Base-by-base conservation (phyloP, 2,888 invertebrate genomes). In the Drosophila lacicola region DNA sequence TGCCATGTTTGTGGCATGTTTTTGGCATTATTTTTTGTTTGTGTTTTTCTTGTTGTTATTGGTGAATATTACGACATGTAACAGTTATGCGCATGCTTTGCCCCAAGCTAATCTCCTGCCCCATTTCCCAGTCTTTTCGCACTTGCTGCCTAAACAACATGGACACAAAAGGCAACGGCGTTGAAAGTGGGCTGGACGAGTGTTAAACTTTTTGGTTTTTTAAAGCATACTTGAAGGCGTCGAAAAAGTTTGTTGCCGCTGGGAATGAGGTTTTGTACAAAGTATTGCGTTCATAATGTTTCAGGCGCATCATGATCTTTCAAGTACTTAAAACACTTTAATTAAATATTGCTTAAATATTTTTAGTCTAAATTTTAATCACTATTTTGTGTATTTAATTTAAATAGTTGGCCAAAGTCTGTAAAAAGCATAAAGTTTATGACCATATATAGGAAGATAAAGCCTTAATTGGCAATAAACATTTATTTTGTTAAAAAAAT, bases 1-100 rank as follows among this genome's bases (percentile, higher is more conserved):
- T 88, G 81, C 60, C 87, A 73, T 83, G 81, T 74, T 77, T 67
- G 70, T 77, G 88, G 79, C 85, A 78, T 88, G 77, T 83, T 78
- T 57, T 69, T 62, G 25, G 65, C 56, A 45, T 72, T 55, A 39
- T 41, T 77, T 66, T 49, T 64, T 63, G 46, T 58, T 61, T 50
- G 37, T 70, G 57, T 41, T 51, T 41, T 21, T 49, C 45, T 56
- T 65, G 70, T 53, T 78, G 74, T 71, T 87, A 74, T 79, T 73
- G 70, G 80, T 74, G 72, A 70, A 80, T 85, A 85, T 82, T 80
- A 78, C 66, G 81, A 83, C 78, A 80, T 80, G 89, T 83, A 47
- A 80, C 82, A 84, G 75, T 78, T 72, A 72, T 77, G 74, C 74
- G 78, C 68, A 72, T 73, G 73, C 56, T 68, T 60, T 67, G 74